These are phyloP conservation scores for Colletes latitarsis DNA, from an alignment of 1,140 invertebrate genomes.

Conservation along the genomic window DNA sequence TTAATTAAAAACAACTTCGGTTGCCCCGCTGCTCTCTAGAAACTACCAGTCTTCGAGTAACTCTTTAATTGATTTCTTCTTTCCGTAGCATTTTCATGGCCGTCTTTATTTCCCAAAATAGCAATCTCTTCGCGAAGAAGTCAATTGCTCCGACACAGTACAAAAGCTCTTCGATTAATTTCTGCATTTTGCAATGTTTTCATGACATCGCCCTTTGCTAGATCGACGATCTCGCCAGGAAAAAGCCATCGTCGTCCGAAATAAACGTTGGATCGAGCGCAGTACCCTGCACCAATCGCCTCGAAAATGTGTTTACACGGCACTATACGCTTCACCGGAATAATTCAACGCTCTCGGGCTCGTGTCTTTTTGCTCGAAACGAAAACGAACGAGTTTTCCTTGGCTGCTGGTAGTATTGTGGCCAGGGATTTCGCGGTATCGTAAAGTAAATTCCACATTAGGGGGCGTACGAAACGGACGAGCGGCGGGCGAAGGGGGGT, in stretches of 20 bases:
- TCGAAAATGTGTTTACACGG: conserved; percentile 44
- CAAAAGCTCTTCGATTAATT: background rate
- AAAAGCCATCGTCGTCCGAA: background rate
- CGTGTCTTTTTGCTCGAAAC: conserved; percentile 44
- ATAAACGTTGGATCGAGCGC: conserved; percentile 10
- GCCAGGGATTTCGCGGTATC: conserved; percentile 34
- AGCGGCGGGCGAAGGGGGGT: background rate
- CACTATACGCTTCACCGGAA: conserved; percentile 38
- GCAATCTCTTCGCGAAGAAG: too few relatives aligned
- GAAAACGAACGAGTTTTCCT: conserved; percentile 47
- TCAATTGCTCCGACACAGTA: too few relatives aligned
- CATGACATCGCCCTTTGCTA: background rate
- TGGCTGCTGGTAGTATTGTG: conserved; percentile 33
- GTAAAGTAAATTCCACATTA: conserved; percentile 30
- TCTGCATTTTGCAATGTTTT: background rate
- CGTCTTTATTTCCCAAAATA: too few relatives aligned
- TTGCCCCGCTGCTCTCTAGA: too few relatives aligned
- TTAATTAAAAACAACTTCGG: too few relatives aligned
- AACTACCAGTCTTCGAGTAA: too few relatives aligned
- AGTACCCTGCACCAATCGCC: background rate
- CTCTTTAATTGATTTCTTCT: background rate
- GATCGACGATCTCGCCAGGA: background rate
- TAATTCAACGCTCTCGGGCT: conserved; percentile 10
- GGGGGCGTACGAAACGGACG: background rate
- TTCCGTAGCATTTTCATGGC: too few relatives aligned